Conservation (phyloP, 1,140 invertebrate species). For the Trialeurodes vaporariorum region DNA sequence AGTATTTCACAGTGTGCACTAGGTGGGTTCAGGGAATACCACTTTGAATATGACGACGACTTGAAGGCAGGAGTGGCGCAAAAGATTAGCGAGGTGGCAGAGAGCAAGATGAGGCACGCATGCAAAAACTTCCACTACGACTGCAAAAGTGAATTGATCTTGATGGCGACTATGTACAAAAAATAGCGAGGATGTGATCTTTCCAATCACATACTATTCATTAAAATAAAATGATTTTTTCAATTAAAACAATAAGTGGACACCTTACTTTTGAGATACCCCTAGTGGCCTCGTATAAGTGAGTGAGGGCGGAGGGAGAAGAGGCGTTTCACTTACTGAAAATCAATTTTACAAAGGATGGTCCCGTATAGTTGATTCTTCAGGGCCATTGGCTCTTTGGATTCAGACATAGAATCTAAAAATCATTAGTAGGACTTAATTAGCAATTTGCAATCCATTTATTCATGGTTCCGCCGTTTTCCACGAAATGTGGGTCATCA, state of each 20-base stretch:
- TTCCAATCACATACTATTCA: neutral
- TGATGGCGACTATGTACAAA: slow-evolving; percentile 19
- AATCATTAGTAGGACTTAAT: no score
- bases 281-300: no score
- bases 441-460: no score
- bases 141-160: slow-evolving; percentile 16
- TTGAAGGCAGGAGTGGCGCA: neutral
- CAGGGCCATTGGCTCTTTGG: no score
- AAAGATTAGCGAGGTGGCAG: slow-evolving; percentile 1
- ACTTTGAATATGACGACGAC: slow-evolving; percentile 5
- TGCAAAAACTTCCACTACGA: slow-evolving; percentile 14
- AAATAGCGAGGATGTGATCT: slow-evolving; percentile 4
- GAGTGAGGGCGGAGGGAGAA: no score
- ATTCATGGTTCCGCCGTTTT: no score
- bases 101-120: slow-evolving; percentile 4
- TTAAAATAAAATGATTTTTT: neutral
- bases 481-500: no score
- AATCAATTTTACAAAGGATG: no score
- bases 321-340: no score
- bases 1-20: neutral
- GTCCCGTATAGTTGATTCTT: no score
- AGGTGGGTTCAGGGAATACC: neutral
- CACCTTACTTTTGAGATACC: neutral
- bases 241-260: neutral
- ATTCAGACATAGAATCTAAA: no score